Conservation (phyloP, 2,113 vertebrate genomes). For the Numida meleagris region DNA sequence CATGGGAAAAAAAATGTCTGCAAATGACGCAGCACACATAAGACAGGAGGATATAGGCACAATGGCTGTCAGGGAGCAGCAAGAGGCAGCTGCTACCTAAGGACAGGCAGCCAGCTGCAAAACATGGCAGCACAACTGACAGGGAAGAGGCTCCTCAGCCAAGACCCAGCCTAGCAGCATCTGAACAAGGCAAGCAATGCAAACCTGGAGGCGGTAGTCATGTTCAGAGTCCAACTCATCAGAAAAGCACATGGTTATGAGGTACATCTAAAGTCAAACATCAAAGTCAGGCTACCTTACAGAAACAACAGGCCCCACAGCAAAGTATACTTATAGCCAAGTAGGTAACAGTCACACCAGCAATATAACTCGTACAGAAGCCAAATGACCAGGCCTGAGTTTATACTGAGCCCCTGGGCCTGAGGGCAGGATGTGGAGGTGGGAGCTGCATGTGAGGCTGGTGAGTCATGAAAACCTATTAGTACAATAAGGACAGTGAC, state of each 20-base stretch:
- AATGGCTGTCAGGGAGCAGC: background rate
- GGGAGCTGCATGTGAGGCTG: background rate
- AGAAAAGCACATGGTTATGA: background rate
- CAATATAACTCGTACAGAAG: background rate
- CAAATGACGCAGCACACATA: background rate
- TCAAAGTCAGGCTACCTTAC: background rate
- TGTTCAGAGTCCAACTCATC: background rate
- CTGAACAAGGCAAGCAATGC: background rate
- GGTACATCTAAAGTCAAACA: background rate
- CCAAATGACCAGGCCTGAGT: background rate
- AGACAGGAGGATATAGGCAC: background rate
- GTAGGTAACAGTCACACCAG: background rate
- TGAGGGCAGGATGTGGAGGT: background rate
- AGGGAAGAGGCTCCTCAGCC: background rate
- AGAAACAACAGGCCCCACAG: background rate
- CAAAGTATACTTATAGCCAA: background rate
- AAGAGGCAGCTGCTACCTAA: background rate
- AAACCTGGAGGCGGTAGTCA: background rate
- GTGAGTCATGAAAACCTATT: background rate
- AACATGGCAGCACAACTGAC: background rate
- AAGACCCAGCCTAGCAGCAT: background rate
- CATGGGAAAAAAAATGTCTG: background rate
- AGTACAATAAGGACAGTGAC: background rate
- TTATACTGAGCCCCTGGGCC: background rate
- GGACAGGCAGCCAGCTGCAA: background rate